Conservation (phyloP, 2,113 vertebrate genomes). For the Phasianus colchicus region DNA sequence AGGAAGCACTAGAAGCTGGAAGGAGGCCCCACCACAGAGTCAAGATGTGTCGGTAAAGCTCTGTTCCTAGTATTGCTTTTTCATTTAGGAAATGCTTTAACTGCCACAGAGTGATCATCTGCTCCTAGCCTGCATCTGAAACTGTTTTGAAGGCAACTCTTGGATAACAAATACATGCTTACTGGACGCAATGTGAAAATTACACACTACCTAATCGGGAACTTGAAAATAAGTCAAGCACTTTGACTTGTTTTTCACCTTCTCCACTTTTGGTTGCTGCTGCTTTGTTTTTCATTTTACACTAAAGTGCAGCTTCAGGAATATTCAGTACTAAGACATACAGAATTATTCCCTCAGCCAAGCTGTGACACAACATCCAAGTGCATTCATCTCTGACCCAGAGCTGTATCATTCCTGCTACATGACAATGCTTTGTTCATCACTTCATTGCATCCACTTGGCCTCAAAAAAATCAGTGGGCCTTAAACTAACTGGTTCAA, state of each 20-base stretch:
- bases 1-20: not conserved
- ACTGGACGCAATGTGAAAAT: not conserved
- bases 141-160: not conserved
- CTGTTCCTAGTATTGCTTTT: not conserved
- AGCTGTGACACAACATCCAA: not conserved
- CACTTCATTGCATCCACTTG: not conserved
- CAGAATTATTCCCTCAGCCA: accelerated
- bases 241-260: not conserved
- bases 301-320: not conserved
- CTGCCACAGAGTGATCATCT: not conserved
- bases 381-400: not conserved
- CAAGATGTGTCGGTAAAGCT: not conserved
- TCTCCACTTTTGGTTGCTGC: not conserved
- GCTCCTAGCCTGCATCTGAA: not conserved
- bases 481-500: not conserved
- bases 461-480: not conserved
- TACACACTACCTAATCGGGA: not conserved
- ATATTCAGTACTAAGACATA: not conserved
- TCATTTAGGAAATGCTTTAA: not conserved
- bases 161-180: not conserved
- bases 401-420: not conserved
- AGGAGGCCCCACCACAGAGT: not conserved
- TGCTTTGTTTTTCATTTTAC: not conserved
- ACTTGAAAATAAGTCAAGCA: not conserved
- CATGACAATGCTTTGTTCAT: not conserved